Evolutionary conservation across 2,113 vertebrate genomes (phyloP).

Genomic region (Genyomyrus donnyi): DNA sequence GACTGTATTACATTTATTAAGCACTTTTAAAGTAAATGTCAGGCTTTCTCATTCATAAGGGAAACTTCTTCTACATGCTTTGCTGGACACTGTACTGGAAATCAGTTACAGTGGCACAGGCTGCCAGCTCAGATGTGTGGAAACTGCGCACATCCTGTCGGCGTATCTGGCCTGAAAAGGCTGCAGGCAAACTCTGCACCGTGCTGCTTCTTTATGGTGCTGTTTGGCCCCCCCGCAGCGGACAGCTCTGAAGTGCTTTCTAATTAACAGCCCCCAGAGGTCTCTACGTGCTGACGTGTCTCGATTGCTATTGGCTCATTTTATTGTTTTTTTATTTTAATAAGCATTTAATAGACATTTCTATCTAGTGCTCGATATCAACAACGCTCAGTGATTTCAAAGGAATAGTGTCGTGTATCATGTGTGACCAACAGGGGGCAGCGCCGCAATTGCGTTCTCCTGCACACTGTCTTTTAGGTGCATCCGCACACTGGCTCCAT

Average conservation of each 20-base stretch:
- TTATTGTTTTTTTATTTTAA: neutral
- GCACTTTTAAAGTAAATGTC: neutral
- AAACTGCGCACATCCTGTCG: neutral
- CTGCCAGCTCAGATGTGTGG: neutral
- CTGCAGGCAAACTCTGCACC: neutral
- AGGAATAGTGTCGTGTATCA: neutral
- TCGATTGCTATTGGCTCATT: neutral
- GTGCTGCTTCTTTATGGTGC: neutral
- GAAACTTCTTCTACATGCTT: neutral
- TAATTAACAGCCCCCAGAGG: neutral
- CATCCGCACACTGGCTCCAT: slow-evolving; percentile 22
- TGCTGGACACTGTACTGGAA: neutral
- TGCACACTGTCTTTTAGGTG: neutral
- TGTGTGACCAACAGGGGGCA: neutral
- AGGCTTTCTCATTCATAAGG: neutral
- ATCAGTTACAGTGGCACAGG: neutral
- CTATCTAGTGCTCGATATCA: neutral
- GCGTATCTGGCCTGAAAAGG: neutral
- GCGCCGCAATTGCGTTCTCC: neutral
- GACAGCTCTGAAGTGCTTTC: neutral
- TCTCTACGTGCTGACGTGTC: neutral
- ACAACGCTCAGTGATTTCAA: neutral
- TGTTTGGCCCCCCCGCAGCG: neutral
- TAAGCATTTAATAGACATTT: neutral
- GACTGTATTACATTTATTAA: neutral